Evolutionary conservation across 2,888 invertebrate species (phyloP), one percentile per base, ranked within the genome.

Genomic region (Rhorus exstirpatorius): DNA sequence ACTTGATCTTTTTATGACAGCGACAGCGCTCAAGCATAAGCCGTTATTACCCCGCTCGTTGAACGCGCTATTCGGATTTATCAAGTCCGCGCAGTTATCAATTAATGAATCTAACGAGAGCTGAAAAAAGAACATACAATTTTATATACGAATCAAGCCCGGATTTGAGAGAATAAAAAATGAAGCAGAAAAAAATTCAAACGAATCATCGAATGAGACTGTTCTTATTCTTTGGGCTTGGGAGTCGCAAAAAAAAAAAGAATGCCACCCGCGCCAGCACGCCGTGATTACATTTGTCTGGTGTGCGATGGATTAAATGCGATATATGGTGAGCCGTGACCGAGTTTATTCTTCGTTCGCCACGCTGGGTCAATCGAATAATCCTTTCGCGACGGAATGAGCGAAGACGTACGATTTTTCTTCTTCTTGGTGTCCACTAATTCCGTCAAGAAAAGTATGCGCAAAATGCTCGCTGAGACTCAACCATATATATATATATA

Each of bases 361-460:
- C 38, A 49, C 68, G 76, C 8, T 81, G 71, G 81, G 71, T 81
- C 81, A 76, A 81, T 81, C 81, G 65, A 71, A 81, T 71, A 76
- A 76, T 81, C 81, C 81, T 81, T 76, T 76, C 71, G 44, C 71
- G 81, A 81, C 38, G 55, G 41, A 58, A 49, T 24, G 26, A 65
- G 51, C 71, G 24, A 51, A 71, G 76, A 71, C 67, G 70, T 31
- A 71, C 65, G 51, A 51, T 81, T 60, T 55, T 75, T 75, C 38
- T 53, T 44, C 4, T 58, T 53, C 17, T 10, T 14, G 14, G 4
- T 26, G 31, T 49, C 10, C 51, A 35, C 53, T 51, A 67, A 76
- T 60, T 79, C 35, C n/a, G 21, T 35, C 14, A 21, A 79, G 67
- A 61, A 68, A 61, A 68, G 67, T n/a, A n/a, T 74, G 19, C 14